A percentile compares a stretch with the other conserved stretches of the same genome.
Conservation (phyloP, 2,113 vertebrate species). For the Petrocephalus zakoni region DNA sequence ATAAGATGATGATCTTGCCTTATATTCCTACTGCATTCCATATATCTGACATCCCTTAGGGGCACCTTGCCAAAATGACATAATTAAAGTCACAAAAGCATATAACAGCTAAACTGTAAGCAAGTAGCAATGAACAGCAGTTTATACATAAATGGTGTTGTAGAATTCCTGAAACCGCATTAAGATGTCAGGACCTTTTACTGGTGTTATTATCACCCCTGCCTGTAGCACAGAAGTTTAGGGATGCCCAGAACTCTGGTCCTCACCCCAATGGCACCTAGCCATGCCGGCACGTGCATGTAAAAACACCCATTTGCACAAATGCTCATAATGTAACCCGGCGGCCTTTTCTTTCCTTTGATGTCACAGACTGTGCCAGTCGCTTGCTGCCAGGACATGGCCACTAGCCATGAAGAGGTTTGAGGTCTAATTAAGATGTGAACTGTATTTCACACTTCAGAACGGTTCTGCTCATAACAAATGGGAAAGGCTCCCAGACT, state of each 20-base stretch:
- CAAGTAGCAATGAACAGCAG: neutral
- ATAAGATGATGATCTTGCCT: neutral
- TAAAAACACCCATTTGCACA: neutral
- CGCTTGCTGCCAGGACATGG: neutral
- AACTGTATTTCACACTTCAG: neutral
- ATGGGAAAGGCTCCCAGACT: neutral
- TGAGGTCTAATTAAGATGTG: constrained; percentile 7
- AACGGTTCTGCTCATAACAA: neutral
- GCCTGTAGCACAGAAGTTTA: neutral
- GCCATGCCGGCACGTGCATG: neutral
- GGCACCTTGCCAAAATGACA: neutral
- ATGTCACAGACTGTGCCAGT: neutral
- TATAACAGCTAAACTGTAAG: neutral
- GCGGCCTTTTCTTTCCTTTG: neutral
- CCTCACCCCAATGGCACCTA: neutral
- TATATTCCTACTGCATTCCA: neutral
- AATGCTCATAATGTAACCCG: neutral
- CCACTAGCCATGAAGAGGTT: neutral
- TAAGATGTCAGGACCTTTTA: neutral
- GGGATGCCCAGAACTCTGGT: neutral
- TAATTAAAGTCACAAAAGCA: neutral
- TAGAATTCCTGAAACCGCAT: neutral
- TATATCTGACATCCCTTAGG: neutral
- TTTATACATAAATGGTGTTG: neutral
- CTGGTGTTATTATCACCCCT: neutral